Percentiles rank a stretch among this genome's conserved stretches.
Evolutionary conservation across 2,797 vertebrate species (phyloP).

Genomic region (Chaunax sp.): DNA sequence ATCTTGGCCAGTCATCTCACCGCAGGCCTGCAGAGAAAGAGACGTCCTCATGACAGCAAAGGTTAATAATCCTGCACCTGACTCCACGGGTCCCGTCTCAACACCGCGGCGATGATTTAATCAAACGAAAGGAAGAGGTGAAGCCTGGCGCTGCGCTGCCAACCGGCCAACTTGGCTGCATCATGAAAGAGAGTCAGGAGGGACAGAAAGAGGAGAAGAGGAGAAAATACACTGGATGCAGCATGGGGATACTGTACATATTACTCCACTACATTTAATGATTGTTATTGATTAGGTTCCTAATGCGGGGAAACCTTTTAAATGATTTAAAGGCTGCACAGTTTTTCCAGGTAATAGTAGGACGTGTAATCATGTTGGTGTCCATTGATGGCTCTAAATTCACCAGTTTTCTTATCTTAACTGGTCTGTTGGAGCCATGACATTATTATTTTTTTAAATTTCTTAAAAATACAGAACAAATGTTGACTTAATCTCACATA

Average conservation of each 20-base stretch:
- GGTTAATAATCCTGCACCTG: constrained; percentile 81
- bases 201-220: constrained; percentile 7
- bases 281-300: background rate
- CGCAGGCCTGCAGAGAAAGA: constrained; percentile 69
- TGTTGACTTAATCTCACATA: no score
- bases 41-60: constrained; percentile 69
- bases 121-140: constrained; percentile 73
- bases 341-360: no score
- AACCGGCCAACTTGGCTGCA: constrained; percentile 9
- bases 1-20: constrained; percentile 60
- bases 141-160: constrained; percentile 27
- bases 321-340: no score
- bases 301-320: no score
- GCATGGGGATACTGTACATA: background rate
- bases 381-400: no score
- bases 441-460: no score
- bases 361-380: no score
- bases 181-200: constrained; percentile 11
- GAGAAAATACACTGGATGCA: constrained; percentile 18
- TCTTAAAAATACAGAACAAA: no score
- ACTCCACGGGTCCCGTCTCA: constrained; percentile 69
- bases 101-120: constrained; percentile 74
- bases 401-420: no score
- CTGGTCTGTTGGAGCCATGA: no score
- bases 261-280: background rate